Evolutionary conservation across 1,140 invertebrate genomes (phyloP).

Genomic region (Teleogryllus occipitalis): DNA sequence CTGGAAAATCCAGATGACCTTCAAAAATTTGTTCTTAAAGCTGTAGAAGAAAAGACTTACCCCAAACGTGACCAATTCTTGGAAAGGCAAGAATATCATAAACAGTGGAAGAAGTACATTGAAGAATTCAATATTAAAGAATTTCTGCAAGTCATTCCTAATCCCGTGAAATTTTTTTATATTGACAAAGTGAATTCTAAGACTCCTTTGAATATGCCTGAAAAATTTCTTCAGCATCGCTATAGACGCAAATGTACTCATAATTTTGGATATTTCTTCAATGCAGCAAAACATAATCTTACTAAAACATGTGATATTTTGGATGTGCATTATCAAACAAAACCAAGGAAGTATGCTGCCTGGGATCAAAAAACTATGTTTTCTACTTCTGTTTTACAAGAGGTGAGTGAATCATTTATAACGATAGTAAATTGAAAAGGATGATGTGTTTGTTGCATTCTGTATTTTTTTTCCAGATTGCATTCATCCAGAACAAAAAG

Average conservation of each 20-base stretch:
- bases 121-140: background rate
- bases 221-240: background rate
- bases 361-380: background rate
- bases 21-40: background rate
- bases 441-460: background rate
- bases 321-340: background rate
- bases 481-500: background rate
- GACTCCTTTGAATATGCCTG: background rate
- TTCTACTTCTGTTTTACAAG: background rate
- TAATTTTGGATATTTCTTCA: background rate
- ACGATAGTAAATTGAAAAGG: background rate
- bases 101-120: background rate
- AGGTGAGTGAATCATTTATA: background rate
- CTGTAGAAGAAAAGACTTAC: background rate
- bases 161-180: background rate
- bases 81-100: background rate
- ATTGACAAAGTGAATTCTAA: background rate
- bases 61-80: background rate
- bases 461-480: background rate
- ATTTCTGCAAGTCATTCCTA: background rate
- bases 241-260: background rate
- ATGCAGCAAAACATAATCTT: background rate
- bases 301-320: background rate
- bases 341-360: background rate
- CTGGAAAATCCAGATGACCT: background rate